Conservation (phyloP, 2,888 invertebrate genomes). For the Drosophila borborema region DNA sequence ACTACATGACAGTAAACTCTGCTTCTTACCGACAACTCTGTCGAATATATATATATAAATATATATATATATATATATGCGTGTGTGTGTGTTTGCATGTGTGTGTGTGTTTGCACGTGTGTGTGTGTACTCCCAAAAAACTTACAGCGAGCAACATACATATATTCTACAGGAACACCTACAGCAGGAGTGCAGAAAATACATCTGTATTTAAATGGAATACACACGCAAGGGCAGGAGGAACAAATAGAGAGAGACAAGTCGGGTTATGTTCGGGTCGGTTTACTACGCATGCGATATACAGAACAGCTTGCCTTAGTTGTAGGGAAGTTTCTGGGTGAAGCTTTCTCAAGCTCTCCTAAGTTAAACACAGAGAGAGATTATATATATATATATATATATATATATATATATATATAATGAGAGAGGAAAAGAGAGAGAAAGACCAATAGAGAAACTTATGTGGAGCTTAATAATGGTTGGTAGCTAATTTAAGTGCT, state of each 20-base stretch:
- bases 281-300: constrained; percentile 38
- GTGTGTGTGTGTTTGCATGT: constrained; percentile 10
- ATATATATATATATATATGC: background rate
- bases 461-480: too few relatives aligned
- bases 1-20: constrained; percentile 48
- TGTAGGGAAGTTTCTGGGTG: constrained; percentile 22
- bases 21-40: constrained; percentile 24
- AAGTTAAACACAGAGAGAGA: background rate
- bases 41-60: constrained; percentile 1
- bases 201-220: constrained; percentile 40
- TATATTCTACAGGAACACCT: constrained; percentile 26
- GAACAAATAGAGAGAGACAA: background rate
- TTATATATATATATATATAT: too few relatives aligned
- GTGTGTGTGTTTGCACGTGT: constrained; percentile 8
- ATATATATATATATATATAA: too few relatives aligned
- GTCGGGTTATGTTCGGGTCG: background rate
- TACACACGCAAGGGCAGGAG: constrained; percentile 5
- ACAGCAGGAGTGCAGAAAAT: constrained; percentile 22
- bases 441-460: too few relatives aligned
- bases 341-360: background rate
- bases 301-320: constrained; percentile 16
- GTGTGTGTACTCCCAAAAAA: constrained; percentile 46
- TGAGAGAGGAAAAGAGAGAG: too few relatives aligned
- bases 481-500: too few relatives aligned
- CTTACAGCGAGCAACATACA: constrained; percentile 33